Evolutionary conservation across 2,888 invertebrate species (phyloP), one percentile per base, ranked within the genome.

Genomic region (Tetramorium bicarinatum): DNA sequence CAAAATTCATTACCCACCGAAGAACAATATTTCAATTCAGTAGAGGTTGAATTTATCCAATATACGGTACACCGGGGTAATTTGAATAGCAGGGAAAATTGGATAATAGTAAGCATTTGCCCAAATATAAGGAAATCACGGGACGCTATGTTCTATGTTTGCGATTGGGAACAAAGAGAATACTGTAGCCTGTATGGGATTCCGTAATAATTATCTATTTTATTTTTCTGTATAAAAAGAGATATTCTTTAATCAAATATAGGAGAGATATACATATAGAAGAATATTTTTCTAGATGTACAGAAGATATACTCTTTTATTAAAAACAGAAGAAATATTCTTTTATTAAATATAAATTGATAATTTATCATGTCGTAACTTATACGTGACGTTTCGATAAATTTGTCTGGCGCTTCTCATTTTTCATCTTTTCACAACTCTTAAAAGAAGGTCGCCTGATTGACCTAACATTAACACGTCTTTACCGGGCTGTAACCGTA

Each of bases 1-100:
- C 21, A 52, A 81, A 81, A 64, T 64, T 75, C 52, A 59, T 71
- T 80, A 38, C 34, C 29, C 15, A 54, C 34, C 21, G 13, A 62
- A 18, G n/a, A 44, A 8, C 13, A 56, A 79, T 59, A 69, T 44
- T 79, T 67, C 56, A 69, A 38, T 79, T 15, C 44, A 18, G 15
- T 18, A 34, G 29, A 56, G 56, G 2, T 56, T 41, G n/a, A 56
- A 67, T 44, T n/a, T 38, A 44, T 18, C 11, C 21, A 18, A 21
- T 34, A 34, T 4, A 34, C 2, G 4, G 29, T 34, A 34, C 29
- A 34, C 29, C 29, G 4, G 29, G 4, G 29, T 34, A 34, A 34
- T 34, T 34, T 34, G 29, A 34, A 34, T 4, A 34, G 29, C 29
- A 3, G 4, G 29, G 29, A 34, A 34, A 34, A 34, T 34, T 34